Percentiles rank a stretch among this genome's conserved stretches.
Evolutionary conservation across 2,113 vertebrate species (phyloP).

Genomic region (Mobula birostris): DNA sequence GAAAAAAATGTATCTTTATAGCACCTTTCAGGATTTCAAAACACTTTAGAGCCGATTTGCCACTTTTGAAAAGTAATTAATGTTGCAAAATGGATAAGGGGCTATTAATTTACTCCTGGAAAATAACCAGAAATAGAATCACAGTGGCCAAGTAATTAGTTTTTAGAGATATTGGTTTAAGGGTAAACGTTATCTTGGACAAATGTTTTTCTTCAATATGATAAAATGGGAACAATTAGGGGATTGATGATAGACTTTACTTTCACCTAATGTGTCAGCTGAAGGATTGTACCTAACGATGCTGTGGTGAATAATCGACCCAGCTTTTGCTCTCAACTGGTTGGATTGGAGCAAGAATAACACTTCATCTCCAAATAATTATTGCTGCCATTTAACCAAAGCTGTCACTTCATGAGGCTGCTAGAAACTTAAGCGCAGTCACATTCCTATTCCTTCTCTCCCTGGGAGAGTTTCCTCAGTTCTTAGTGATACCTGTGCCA

Average conservation of each 20-base stretch:
- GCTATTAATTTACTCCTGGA: neutral
- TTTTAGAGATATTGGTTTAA: neutral
- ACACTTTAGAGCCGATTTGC: neutral
- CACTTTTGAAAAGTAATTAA: neutral
- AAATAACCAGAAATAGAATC: neutral
- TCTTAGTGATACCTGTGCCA: no score
- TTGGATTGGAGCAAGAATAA: neutral
- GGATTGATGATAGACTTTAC: neutral
- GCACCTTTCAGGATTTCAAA: neutral
- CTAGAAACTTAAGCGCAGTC: no score
- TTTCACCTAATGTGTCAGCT: neutral
- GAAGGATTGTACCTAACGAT: neutral
- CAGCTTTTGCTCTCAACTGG: neutral
- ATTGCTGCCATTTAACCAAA: neutral
- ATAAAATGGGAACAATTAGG: neutral
- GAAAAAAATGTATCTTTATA: neutral
- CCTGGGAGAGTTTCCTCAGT: no score
- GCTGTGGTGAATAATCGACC: neutral
- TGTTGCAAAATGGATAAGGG: neutral
- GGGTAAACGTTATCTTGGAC: neutral
- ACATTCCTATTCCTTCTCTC: no score
- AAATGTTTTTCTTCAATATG: neutral
- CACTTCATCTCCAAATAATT: neutral
- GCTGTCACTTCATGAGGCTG: neutral
- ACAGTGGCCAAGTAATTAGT: neutral